phyloP scores from a whole-genome alignment of 2,888 invertebrate genomes.

The Metellina segmentata region DNA sequence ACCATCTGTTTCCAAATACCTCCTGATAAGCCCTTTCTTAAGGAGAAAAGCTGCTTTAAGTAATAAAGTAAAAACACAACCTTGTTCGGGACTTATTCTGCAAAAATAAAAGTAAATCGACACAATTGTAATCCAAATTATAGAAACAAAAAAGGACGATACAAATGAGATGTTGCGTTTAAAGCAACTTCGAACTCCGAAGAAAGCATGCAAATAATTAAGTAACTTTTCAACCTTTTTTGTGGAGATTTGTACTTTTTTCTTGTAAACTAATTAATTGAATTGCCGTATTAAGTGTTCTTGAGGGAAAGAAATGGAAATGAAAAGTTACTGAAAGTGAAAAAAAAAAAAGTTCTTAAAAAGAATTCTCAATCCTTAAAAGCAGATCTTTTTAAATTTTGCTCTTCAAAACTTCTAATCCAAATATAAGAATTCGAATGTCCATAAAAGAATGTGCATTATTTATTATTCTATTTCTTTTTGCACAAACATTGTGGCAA shows the following conservation, averaged over 20 bases:
- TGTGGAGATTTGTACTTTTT: background rate
- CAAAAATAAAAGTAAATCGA: background rate
- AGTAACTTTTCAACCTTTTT: constrained; percentile 48
- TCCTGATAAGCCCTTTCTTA: background rate
- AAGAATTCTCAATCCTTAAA: constrained; percentile 16
- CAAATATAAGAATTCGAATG: constrained; percentile 27
- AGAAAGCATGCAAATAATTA: constrained; percentile 49
- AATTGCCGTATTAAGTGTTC: constrained; percentile 39
- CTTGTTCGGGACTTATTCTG: background rate
- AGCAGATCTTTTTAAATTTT: constrained; percentile 2
- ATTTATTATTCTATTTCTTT: constrained; percentile 7
- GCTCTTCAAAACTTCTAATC: constrained; percentile 18
- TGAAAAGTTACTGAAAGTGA: constrained; percentile 11
- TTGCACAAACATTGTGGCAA: background rate
- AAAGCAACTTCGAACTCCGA: constrained; percentile 37
- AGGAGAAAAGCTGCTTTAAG: background rate
- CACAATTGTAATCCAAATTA: constrained; percentile 19
- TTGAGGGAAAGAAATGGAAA: constrained; percentile 17
- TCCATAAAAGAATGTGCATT: constrained; percentile 6
- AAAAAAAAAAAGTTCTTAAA: background rate
- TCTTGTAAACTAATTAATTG: constrained; percentile 44
- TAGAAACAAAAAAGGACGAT: constrained; percentile 27
- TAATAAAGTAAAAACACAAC: background rate
- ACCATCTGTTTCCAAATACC: background rate
- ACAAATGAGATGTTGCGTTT: constrained; percentile 9